Conservation (phyloP, 2,888 invertebrate genomes). For the Cotesia congregata region DNA sequence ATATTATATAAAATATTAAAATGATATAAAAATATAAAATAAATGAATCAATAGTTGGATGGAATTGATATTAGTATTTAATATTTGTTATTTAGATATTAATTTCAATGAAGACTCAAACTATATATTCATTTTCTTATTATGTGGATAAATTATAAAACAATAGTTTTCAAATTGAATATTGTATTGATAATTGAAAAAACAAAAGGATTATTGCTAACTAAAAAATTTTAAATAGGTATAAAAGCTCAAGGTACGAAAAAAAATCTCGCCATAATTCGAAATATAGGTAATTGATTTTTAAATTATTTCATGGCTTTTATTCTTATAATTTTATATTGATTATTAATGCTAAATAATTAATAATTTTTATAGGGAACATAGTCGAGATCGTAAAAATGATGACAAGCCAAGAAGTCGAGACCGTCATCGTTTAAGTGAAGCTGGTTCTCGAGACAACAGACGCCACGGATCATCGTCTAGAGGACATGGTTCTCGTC, state of each 20-base stretch:
- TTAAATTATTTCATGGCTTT: neutral
- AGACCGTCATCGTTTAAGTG: slow-evolving; percentile 14
- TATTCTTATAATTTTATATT: neutral
- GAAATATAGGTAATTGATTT: slow-evolving; percentile 6
- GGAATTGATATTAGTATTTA: neutral
- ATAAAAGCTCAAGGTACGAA: neutral
- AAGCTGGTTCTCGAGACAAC: neutral
- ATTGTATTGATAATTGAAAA: neutral
- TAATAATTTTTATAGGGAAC: neutral
- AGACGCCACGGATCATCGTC: neutral
- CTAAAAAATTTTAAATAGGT: slow-evolving; percentile 1
- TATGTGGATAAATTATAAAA: neutral
- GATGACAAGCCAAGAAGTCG: neutral
- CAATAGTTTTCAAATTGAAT: neutral
- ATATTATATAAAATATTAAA: neutral
- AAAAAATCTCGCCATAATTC: neutral
- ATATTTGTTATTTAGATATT: neutral
- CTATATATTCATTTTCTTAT: neutral
- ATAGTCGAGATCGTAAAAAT: neutral
- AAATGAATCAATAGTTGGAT: neutral
- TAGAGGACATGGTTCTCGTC: neutral
- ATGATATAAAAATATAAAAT: neutral
- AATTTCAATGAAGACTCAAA: neutral
- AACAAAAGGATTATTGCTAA: neutral
- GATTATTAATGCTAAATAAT: neutral